phyloP scores from a whole-genome alignment of 2,797 vertebrate genomes.

The Rhynchonycteris naso region DNA sequence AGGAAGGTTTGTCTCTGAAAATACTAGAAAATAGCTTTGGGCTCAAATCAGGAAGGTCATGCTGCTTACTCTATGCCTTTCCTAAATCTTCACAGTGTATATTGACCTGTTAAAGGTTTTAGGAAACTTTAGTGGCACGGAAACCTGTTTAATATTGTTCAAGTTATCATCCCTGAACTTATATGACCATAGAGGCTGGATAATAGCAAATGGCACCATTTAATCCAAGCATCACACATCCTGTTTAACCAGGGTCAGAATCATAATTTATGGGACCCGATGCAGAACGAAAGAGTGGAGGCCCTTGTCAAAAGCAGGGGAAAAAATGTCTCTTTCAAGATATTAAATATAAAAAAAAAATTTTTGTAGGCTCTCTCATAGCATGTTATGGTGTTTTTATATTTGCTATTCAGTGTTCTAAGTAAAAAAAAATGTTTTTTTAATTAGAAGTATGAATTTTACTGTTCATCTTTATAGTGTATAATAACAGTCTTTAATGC shows the following conservation, averaged over 20 bases:
- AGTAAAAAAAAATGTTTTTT: background rate
- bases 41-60: background rate
- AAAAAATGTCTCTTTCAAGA: background rate
- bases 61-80: background rate
- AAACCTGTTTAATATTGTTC: background rate
- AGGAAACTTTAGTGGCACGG: background rate
- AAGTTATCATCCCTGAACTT: background rate
- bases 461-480: background rate
- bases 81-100: background rate
- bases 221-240: background rate
- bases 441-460: background rate
- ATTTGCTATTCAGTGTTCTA: background rate
- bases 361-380: background rate
- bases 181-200: background rate
- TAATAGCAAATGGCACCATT: background rate
- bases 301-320: background rate
- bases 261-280: background rate
- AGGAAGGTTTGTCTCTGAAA: background rate
- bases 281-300: background rate
- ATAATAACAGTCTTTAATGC: background rate
- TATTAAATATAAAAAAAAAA: background rate
- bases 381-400: background rate
- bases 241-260: background rate
- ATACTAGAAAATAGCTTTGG: background rate
- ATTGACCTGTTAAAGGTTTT: background rate